A percentile compares a stretch with the other conserved stretches of the same genome.
Conservation (phyloP, 1,140 invertebrate genomes). For the Chrysoperla carnea region DNA sequence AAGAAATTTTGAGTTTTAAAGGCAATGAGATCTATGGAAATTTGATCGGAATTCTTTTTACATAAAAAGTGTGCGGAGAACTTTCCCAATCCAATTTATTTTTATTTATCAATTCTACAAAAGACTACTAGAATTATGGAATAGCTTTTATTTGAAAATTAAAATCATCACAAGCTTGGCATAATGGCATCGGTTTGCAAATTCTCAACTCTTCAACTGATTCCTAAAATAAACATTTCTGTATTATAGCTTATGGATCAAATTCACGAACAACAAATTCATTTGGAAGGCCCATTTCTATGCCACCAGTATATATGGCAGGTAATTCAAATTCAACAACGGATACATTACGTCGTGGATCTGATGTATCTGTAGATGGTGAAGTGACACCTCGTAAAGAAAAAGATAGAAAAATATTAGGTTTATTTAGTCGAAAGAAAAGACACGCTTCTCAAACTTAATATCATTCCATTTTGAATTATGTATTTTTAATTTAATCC, state of each 20-base stretch:
- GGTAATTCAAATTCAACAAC: not conserved
- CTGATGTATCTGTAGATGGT: not conserved
- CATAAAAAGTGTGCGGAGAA: too few species aligned
- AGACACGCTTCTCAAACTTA: not conserved
- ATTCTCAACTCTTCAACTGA: not conserved
- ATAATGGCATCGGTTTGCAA: not conserved
- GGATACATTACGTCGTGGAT: not conserved
- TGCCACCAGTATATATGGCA: not conserved
- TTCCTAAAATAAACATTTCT: too few species aligned
- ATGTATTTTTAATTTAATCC: too few species aligned
- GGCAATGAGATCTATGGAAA: too few species aligned
- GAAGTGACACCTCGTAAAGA: not conserved
- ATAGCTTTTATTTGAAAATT: not conserved
- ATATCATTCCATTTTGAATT: not conserved
- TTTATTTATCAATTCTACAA: not conserved
- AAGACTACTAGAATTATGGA: not conserved
- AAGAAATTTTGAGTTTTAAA: too few species aligned
- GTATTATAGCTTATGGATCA: too few species aligned
- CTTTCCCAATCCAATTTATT: not conserved
- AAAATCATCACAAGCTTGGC: not conserved
- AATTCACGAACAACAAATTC: not conserved
- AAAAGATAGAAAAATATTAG: not conserved
- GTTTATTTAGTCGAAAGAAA: not conserved
- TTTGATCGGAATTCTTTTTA: too few species aligned
- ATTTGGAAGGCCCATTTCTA: not conserved